Evolutionary conservation across 2,888 invertebrate species (phyloP).

Genomic region (Xylophagus ater): DNA sequence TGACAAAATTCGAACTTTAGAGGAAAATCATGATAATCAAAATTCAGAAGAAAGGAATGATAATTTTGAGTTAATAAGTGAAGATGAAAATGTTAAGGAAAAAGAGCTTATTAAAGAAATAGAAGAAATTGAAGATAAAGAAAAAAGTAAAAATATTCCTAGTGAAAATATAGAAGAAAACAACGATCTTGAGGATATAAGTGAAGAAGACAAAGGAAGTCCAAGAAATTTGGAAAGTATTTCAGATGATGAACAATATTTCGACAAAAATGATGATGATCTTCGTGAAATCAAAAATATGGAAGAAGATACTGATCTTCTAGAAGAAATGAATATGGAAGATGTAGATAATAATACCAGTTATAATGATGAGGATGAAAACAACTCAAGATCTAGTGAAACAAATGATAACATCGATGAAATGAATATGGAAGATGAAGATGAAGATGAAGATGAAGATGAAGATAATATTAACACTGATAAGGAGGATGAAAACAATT

Average conservation of each 20-base stretch:
- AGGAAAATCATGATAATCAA: not conserved
- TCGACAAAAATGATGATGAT: not conserved
- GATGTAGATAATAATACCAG: constrained; percentile 1
- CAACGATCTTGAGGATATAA: not conserved
- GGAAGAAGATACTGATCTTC: not conserved
- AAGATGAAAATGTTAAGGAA: constrained; percentile 8
- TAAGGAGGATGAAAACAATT: not conserved
- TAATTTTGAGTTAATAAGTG: not conserved
- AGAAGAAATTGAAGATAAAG: not conserved
- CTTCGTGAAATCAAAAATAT: not conserved
- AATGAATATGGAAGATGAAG: not conserved
- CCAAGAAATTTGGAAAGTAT: not conserved
- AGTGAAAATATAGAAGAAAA: constrained; percentile 6
- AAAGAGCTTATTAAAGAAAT: not conserved
- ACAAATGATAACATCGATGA: not conserved
- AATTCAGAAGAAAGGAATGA: not conserved
- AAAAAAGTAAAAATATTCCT: not conserved
- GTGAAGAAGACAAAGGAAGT: not conserved
- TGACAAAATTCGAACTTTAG: too few species aligned
- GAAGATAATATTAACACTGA: constrained; percentile 4
- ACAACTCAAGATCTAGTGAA: not conserved
- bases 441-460: not conserved
- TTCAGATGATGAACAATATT: not conserved
- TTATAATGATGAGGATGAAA: constrained; percentile 7
- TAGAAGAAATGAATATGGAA: not conserved